Conservation (phyloP, 2,888 invertebrate genomes). For the Drosophila acutilabella region DNA sequence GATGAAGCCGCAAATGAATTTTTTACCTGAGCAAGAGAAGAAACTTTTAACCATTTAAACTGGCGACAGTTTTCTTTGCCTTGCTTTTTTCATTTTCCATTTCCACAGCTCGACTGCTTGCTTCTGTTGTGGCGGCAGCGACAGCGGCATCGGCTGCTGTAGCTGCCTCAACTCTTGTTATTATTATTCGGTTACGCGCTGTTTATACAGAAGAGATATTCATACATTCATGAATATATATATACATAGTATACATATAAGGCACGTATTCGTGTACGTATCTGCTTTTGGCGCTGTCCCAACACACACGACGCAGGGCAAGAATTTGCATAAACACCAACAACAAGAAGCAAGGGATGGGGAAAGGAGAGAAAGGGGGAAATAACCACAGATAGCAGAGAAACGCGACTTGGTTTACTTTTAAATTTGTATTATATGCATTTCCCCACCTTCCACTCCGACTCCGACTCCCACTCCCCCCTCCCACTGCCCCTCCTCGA, state of each 20-base stretch:
- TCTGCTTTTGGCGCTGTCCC: constrained; percentile 71
- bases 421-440: constrained; percentile 77
- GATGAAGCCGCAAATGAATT: constrained; percentile 42
- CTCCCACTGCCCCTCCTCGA: background rate
- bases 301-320: constrained; percentile 64
- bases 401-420: constrained; percentile 73
- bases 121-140: background rate
- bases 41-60: constrained; percentile 60
- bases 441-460: constrained; percentile 28
- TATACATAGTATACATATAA: constrained; percentile 42
- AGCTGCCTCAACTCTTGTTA: constrained; percentile 53
- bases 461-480: background rate
- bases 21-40: constrained; percentile 33
- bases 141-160: constrained; percentile 14
- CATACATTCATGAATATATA: constrained; percentile 78
- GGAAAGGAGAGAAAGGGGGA: constrained; percentile 16
- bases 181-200: constrained; percentile 78
- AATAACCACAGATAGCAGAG: constrained; percentile 67
- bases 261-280: constrained; percentile 60
- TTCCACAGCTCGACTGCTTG: constrained; percentile 13
- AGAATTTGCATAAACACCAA: constrained; percentile 65
- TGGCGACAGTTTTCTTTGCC: constrained; percentile 62
- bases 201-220: constrained; percentile 75
- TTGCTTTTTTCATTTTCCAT: constrained; percentile 25
- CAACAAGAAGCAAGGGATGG: constrained; percentile 36